Conservation (phyloP, 2,113 vertebrate species). For the Nycticorax nycticorax region DNA sequence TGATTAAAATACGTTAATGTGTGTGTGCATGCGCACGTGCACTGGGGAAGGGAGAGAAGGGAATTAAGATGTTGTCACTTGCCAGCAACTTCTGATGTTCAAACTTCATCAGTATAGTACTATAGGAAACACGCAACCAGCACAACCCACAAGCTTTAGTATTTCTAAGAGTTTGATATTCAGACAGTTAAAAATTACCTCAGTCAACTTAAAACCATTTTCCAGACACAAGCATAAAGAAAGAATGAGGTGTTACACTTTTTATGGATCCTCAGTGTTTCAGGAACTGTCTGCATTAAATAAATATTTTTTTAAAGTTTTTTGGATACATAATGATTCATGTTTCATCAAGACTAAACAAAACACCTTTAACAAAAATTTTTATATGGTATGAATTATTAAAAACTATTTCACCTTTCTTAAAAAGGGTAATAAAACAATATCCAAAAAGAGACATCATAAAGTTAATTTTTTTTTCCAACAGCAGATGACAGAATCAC, state of each 20-base stretch:
- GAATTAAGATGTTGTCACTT: background rate
- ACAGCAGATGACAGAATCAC: background rate
- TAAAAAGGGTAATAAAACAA: background rate
- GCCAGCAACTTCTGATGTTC: background rate
- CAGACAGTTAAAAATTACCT: background rate
- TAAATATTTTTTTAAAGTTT: background rate
- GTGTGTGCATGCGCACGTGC: accelerated
- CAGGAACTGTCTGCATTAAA: background rate
- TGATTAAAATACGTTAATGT: background rate
- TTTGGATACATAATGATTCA: background rate
- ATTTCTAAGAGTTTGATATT: background rate
- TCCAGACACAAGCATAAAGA: background rate
- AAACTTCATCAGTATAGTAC: background rate
- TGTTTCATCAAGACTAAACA: background rate
- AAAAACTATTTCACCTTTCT: background rate
- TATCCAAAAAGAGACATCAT: background rate
- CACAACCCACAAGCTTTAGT: background rate
- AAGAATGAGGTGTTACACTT: background rate
- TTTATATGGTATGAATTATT: background rate
- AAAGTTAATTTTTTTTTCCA: background rate
- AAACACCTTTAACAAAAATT: background rate
- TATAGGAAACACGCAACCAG: background rate
- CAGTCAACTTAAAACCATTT: background rate
- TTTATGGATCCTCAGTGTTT: background rate
- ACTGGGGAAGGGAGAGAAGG: background rate